Base-by-base conservation (phyloP, 2,888 invertebrate species). In the Rhingia rostrata region DNA sequence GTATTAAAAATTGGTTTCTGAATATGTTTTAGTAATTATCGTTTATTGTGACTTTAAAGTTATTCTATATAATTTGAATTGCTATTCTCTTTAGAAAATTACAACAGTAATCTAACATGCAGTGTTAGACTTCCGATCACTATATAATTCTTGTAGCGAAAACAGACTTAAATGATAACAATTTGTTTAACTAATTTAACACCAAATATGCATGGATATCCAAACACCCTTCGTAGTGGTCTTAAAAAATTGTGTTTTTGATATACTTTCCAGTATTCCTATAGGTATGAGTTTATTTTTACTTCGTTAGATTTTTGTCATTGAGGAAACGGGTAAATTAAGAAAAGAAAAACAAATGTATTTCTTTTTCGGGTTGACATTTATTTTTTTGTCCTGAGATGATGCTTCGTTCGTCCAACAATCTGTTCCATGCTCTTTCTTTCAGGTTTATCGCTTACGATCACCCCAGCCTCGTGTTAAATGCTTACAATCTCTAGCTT, bases 1-100 rank as follows among this genome's bases (percentile, higher is more conserved):
- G 14, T 6, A 14, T 6, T 53, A 54, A 35, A 60, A 45, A 1
- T 7, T 3, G 5, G 6, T 45, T 43, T 5, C 14, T 32, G 6
- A 14, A 47, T 12, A 41, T 33, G n/a, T 12, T 39, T 64, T 64
- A 33, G 33, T 61, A 58, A 43, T 66, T 73, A 66, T 64, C 43
- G 53, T 74, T 80, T 80, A 80, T 84, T 80, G 84, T 84, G 84
- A 84, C 84, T 80, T 80, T 84, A 74, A 43, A 51, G 33, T 66
- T 79, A 77, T 58, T 61, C 63, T 78, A 61, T 64, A 82, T 78
- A 72, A 60, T 58, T 14, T 22, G 22, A 1, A 12, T 63, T 33
- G 67, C 56, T 74, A 69, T 64, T 37, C 69, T 64, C 47, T 56
- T 80, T 63, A 66, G 73, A 79, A 83, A 83, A 72, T 56, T 9